Percentiles rank a stretch among this genome's conserved stretches.
Conservation (phyloP, 2,888 invertebrate genomes). For the Phortica magna region DNA sequence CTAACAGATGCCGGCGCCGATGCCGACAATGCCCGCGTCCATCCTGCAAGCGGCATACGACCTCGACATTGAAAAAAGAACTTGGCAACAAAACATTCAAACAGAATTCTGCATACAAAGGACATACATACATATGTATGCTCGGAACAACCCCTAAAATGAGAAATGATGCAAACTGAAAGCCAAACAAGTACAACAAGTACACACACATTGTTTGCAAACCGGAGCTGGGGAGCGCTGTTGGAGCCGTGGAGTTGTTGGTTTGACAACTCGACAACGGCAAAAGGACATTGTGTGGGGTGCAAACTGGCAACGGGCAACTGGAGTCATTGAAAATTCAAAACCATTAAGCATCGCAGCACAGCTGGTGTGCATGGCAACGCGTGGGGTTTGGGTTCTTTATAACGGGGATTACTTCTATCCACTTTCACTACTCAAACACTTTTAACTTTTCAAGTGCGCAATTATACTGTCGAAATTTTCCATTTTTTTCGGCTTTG, state of each 20-base stretch:
- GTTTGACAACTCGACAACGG: not conserved
- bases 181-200: conserved; percentile 25
- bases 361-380: conserved; percentile 58
- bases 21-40: conserved; percentile 1
- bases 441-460: conserved; percentile 32
- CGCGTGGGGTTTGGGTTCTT: not conserved
- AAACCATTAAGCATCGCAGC: conserved; percentile 53
- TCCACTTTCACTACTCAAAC: conserved; percentile 32
- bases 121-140: conserved; percentile 17
- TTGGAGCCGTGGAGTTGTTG: not conserved
- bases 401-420: not conserved
- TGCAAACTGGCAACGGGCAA: not conserved
- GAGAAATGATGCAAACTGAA: not conserved
- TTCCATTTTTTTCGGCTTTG: not conserved
- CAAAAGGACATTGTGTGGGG: conserved; percentile 14
- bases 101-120: conserved; percentile 18
- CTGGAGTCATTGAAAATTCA: conserved; percentile 59
- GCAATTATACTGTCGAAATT: conserved; percentile 29
- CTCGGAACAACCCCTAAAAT: conserved; percentile 58
- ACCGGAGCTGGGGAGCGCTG: not conserved
- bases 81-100: conserved; percentile 25
- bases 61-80: conserved; percentile 59
- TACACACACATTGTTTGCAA: conserved; percentile 25
- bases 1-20: conserved; percentile 40
- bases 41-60: conserved; percentile 49